A percentile compares a stretch with the other conserved stretches of the same genome.
Conservation (phyloP, 2,797 vertebrate genomes). For the Heterohyrax brucei region DNA sequence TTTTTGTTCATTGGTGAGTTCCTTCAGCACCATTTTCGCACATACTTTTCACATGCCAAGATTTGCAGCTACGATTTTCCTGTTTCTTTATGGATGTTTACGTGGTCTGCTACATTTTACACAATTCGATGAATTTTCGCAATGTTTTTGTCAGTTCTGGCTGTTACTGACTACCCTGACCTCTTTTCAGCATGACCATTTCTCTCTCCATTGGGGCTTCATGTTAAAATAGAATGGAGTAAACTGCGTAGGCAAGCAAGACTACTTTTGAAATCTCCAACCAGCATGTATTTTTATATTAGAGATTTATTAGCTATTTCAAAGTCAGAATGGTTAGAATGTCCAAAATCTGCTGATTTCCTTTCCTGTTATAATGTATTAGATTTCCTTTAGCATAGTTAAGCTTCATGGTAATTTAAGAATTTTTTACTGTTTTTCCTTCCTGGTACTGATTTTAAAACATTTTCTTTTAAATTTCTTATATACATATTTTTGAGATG, state of each 20-base stretch:
- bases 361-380: background rate
- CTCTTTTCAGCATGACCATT: no score
- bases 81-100: no score
- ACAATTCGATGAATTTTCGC: no score
- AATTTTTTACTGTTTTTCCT: background rate
- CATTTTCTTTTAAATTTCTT: background rate
- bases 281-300: background rate
- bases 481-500: background rate
- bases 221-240: background rate
- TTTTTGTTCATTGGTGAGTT: no score
- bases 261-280: background rate
- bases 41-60: no score
- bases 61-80: no score
- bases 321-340: background rate
- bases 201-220: background rate
- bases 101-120: no score
- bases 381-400: background rate
- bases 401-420: constrained; percentile 40
- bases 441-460: background rate
- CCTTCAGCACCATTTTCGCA: no score
- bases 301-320: background rate
- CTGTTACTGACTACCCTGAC: no score
- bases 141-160: no score
- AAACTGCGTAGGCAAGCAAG: background rate
- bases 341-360: background rate